phyloP scores from a whole-genome alignment of 2,888 invertebrate species.

The Hermodice carunculata region DNA sequence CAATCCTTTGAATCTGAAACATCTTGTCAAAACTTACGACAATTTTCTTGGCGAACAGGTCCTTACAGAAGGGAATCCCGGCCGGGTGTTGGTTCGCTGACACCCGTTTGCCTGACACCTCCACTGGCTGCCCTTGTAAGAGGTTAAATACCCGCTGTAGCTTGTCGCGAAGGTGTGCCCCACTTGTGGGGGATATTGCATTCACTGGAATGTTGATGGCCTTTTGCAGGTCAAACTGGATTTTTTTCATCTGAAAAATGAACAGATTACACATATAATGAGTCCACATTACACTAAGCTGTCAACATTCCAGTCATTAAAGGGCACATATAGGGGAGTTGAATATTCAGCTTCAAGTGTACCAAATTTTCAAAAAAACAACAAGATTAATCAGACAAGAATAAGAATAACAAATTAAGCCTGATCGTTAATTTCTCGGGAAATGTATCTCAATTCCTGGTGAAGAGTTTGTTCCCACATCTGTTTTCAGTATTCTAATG shows the following conservation, averaged over 20 bases:
- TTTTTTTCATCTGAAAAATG: slow-evolving; percentile 76
- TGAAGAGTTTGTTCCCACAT: too few relatives aligned
- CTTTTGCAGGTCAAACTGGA: slow-evolving; percentile 82
- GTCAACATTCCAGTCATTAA: neutral
- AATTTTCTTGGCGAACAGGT: slow-evolving; percentile 81
- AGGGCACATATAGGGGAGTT: too few relatives aligned
- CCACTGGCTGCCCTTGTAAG: slow-evolving; percentile 79
- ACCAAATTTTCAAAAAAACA: too few relatives aligned
- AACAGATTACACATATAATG: neutral
- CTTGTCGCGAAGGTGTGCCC: slow-evolving; percentile 82
- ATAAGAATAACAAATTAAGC: too few relatives aligned
- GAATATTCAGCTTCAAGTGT: too few relatives aligned
- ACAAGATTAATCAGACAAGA: too few relatives aligned
- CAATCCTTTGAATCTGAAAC: too few relatives aligned
- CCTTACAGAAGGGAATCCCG: slow-evolving; percentile 78
- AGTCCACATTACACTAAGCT: neutral
- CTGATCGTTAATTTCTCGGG: too few relatives aligned
- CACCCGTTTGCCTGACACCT: slow-evolving; percentile 74
- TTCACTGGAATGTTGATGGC: slow-evolving; percentile 90
- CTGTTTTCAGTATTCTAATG: too few relatives aligned
- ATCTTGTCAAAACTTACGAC: too few relatives aligned
- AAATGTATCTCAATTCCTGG: too few relatives aligned
- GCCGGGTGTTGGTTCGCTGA: slow-evolving; percentile 81
- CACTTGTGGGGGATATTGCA: slow-evolving; percentile 83
- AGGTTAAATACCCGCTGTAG: slow-evolving; percentile 81